A percentile compares a stretch with the other conserved stretches of the same genome.
These are phyloP conservation scores for Seriola dumerili DNA, from an alignment of 2,113 vertebrate genomes.

Conservation along the genomic window DNA sequence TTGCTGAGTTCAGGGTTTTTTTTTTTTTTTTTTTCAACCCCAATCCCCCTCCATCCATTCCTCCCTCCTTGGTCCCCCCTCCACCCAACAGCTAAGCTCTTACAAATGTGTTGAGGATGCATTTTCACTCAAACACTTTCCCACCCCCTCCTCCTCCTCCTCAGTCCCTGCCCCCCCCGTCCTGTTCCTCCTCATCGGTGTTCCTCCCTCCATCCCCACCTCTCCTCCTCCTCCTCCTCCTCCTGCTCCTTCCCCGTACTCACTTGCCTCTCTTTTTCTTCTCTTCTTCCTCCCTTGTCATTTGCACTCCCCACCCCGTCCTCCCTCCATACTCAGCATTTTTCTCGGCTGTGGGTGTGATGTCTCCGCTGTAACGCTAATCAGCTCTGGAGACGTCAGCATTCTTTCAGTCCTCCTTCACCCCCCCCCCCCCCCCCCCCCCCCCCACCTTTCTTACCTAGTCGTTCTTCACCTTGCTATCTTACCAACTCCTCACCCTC, in stretches of 20 bases:
- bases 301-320: constrained; percentile 63
- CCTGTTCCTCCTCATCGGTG: constrained; percentile 41
- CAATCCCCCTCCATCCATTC: constrained; percentile 60
- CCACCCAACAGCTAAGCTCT: constrained; percentile 80
- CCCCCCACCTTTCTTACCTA: constrained; percentile 27
- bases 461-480: constrained; percentile 51
- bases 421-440: constrained; percentile 8
- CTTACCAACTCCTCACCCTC: constrained; percentile 29
- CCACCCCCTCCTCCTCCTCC: constrained; percentile 25
- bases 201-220: constrained; percentile 37
- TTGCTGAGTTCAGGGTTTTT: constrained; percentile 91
- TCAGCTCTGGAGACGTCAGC: constrained; percentile 84
- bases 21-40: constrained; percentile 59
- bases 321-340: constrained; percentile 81
- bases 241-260: constrained; percentile 33
- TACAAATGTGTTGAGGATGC: constrained; percentile 92
- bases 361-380: constrained; percentile 83
- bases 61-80: constrained; percentile 27
- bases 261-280: constrained; percentile 71
- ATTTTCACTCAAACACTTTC: constrained; percentile 83
- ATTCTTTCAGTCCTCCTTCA: constrained; percentile 71
- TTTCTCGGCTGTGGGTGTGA: constrained; percentile 83
- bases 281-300: constrained; percentile 80
- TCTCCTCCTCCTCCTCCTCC: constrained; percentile 28
- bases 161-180: constrained; percentile 21